Conservation (phyloP, 2,888 invertebrate genomes). For the Serrognathus titanus region DNA sequence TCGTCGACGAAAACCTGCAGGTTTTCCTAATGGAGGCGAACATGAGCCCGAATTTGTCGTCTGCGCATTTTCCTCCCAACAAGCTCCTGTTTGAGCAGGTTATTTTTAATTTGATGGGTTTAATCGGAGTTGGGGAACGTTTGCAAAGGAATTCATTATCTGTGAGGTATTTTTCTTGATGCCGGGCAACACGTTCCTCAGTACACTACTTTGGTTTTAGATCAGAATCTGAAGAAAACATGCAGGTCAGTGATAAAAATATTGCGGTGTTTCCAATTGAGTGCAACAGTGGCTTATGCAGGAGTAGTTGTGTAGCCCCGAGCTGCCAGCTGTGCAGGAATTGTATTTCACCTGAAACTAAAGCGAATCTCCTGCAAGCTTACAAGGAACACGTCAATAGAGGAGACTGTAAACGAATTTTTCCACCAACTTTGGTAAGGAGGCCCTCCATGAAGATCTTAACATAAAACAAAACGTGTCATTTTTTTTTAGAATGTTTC, state of each 20-base stretch:
- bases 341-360: constrained; percentile 65
- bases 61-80: constrained; percentile 89
- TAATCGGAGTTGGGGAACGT: constrained; percentile 70
- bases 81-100: constrained; percentile 88
- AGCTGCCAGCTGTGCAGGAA: constrained; percentile 76
- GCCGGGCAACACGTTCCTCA: no score
- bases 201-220: constrained; percentile 37
- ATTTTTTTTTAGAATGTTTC: constrained; percentile 32
- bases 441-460: constrained; percentile 6
- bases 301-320: constrained; percentile 61
- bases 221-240: constrained; percentile 52
- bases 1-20: constrained; percentile 80
- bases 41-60: constrained; percentile 97
- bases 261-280: constrained; percentile 69
- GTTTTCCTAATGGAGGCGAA: constrained; percentile 93
- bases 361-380: constrained; percentile 60
- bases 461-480: constrained; percentile 31
- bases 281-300: constrained; percentile 58
- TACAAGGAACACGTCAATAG: constrained; percentile 78
- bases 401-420: constrained; percentile 76
- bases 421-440: constrained; percentile 67
- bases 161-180: not conserved
- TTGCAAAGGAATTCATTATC: constrained; percentile 45
- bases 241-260: constrained; percentile 76
- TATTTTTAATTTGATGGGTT: constrained; percentile 73